Evolutionary conservation across 2,113 vertebrate genomes (phyloP), one percentile per base, ranked within the genome.

Genomic region (Myotis brandtii): DNA sequence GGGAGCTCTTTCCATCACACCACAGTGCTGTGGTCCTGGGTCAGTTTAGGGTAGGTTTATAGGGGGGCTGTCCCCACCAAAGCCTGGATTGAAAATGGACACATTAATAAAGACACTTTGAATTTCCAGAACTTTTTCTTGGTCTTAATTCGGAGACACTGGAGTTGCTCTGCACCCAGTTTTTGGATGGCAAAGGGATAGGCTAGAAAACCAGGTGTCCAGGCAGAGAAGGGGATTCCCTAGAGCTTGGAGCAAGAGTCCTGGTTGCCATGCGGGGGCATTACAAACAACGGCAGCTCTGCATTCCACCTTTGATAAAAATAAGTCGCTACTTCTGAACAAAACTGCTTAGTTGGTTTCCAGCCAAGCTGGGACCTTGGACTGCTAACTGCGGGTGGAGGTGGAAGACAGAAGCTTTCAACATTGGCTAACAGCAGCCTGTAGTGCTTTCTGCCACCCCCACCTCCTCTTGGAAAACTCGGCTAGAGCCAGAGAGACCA

Each of bases 241-340:
- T 48, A 75, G 91, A 73, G 73, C 70, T 88, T 59, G 52, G 75
- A 56, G 70, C 73, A 30, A 50, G 89, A 16, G 69, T 56, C 59
- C 46, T 21, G 59, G 72, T 86, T 95, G 86, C 82, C 86, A 85
- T 64, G 94, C 83, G 59, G 64, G 89, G 34, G 21, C 80, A n/a
- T 77, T 64, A 62, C 64, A 89, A 92, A 91, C 64, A 52, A 70
- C 73, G 10, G 67, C 73, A 70, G 37, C 34, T 50, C 81, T 79
- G 56, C 77, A 93, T 93, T 91, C 93, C 86, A 83, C 93, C 87
- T 96, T 88, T 83, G 90, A 96, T 89, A 94, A 94, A 97, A 97
- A 96, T 88, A 88, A 97, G 89, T 93, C n/a, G 85, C 95, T 89
- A 76, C 91, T 95, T 96, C 77, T 76, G 48, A 97, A 86, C 77